A percentile compares a stretch with the other conserved stretches of the same genome.
phyloP scores from a whole-genome alignment of 64 coral and sea anemone species.

The Catalaphyllia jardinei region DNA sequence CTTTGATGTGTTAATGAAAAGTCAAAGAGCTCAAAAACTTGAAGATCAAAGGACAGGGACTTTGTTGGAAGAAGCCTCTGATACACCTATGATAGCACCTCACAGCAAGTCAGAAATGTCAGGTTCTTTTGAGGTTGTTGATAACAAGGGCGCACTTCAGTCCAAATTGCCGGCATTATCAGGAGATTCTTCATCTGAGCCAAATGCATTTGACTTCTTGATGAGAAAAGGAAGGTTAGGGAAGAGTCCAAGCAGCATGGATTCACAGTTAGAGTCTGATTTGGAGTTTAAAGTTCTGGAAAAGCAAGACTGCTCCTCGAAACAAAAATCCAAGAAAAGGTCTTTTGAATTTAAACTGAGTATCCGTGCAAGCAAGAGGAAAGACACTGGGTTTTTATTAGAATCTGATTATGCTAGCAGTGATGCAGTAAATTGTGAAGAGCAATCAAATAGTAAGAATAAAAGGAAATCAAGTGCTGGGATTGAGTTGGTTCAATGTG shows the following conservation, averaged over 20 bases:
- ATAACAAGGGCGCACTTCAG: not conserved
- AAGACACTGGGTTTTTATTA: not conserved
- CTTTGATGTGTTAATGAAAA: constrained; percentile 38
- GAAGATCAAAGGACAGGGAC: not conserved
- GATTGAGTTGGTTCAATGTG: not conserved
- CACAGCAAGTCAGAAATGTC: not conserved
- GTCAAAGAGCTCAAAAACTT: not conserved
- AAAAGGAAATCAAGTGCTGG: not conserved
- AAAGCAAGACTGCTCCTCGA: not conserved
- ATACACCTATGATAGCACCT: not conserved
- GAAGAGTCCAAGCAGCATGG: not conserved
- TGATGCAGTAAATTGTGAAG: not conserved
- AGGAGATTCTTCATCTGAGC: not conserved
- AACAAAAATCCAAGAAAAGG: constrained; percentile 22
- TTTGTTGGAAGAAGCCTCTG: not conserved
- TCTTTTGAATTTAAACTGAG: constrained; percentile 38
- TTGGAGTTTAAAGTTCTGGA: not conserved
- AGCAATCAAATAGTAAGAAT: not conserved
- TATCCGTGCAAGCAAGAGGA: constrained; percentile 21
- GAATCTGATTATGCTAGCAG: constrained; percentile 3
- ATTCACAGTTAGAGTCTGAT: not conserved
- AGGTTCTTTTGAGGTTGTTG: constrained; percentile 1
- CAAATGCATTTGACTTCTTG: constrained; percentile 34
- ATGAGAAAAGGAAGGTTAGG: constrained; percentile 23
- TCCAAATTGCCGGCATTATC: not conserved